phyloP scores from a whole-genome alignment of 2,797 vertebrate genomes.

The Platyrinchus mystaceus region DNA sequence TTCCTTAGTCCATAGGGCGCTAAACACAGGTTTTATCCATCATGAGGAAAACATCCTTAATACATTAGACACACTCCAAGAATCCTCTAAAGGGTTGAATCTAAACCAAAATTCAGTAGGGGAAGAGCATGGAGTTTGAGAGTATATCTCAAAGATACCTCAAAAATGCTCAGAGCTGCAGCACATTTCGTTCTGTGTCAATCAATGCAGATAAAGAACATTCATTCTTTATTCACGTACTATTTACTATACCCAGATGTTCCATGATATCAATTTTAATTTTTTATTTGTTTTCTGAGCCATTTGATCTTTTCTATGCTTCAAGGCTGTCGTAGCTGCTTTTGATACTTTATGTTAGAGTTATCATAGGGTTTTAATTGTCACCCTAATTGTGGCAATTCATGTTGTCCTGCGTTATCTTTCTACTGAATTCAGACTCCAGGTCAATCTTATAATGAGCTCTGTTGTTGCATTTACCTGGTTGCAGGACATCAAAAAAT shows the following conservation, averaged over 20 bases:
- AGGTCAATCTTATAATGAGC: background rate
- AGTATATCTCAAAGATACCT: background rate
- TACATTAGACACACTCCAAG: background rate
- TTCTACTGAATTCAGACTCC: background rate
- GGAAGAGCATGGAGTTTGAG: background rate
- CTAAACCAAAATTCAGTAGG: background rate
- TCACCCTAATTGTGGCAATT: background rate
- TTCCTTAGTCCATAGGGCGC: background rate
- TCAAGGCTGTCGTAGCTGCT: background rate
- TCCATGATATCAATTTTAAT: background rate
- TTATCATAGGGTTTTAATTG: constrained; percentile 2
- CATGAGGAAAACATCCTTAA: background rate
- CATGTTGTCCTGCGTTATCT: background rate
- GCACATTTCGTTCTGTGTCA: background rate
- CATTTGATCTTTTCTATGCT: background rate
- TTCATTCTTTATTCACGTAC: background rate
- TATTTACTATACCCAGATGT: background rate
- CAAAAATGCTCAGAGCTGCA: background rate
- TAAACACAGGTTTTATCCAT: background rate
- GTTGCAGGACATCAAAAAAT: background rate
- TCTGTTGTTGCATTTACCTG: background rate
- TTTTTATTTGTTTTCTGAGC: background rate
- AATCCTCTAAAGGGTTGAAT: background rate
- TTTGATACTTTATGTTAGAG: background rate
- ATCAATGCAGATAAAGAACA: background rate